A percentile compares a stretch with the other conserved stretches of the same genome.
Conservation (phyloP, 2,888 invertebrate species). For the Octodonta nipae region DNA sequence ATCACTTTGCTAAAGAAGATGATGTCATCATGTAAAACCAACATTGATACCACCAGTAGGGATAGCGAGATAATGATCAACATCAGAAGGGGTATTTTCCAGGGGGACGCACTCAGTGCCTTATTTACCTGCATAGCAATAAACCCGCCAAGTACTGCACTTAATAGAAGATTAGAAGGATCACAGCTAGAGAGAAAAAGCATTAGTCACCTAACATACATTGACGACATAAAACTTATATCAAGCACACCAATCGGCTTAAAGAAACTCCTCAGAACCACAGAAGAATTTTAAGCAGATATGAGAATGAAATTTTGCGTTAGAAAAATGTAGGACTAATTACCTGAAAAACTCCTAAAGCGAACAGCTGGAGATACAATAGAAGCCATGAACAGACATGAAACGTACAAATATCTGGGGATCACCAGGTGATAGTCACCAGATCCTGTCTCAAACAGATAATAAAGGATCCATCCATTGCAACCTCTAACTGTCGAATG, state of each 20-base stretch:
- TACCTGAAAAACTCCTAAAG: neutral
- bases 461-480: neutral
- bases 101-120: neutral
- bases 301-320: neutral
- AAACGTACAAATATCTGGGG: neutral
- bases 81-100: conserved; percentile 1
- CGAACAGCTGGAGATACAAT: neutral
- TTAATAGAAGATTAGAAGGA: neutral
- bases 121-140: neutral
- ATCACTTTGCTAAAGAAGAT: neutral
- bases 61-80: neutral
- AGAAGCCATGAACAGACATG: conserved; percentile 1
- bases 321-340: neutral
- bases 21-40: neutral
- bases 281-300: neutral
- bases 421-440: conserved; percentile 1
- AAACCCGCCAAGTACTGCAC: neutral
- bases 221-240: neutral
- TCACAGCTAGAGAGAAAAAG: neutral
- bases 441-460: neutral
- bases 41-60: neutral
- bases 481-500: neutral
- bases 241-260: neutral
- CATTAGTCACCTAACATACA: neutral
- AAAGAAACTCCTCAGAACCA: neutral